phyloP scores from a whole-genome alignment of 1,140 invertebrate genomes.

The Manduca sexta region DNA sequence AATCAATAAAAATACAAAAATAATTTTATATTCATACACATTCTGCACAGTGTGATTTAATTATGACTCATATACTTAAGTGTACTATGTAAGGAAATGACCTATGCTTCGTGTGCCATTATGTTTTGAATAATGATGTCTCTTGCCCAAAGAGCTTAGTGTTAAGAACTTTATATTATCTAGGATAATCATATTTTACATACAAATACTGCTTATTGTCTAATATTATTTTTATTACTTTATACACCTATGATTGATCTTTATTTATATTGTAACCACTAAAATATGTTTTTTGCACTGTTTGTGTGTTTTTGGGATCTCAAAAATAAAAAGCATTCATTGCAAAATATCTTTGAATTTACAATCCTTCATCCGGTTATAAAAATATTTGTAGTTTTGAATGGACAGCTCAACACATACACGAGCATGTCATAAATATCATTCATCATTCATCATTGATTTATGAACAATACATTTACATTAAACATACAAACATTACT shows the following conservation, averaged over 20 bases:
- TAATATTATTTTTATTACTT: constrained; percentile 24
- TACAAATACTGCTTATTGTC: constrained; percentile 3
- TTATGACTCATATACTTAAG: constrained; percentile 8
- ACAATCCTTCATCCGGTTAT: too few species aligned
- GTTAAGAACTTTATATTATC: constrained; percentile 12
- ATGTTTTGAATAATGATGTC: constrained; percentile 22
- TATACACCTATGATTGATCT: constrained; percentile 7
- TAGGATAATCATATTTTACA: constrained; percentile 2
- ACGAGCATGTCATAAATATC: too few species aligned
- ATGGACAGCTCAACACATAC: too few species aligned
- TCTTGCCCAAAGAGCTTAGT: constrained; percentile 22
- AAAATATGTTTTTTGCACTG: constrained; percentile 45
- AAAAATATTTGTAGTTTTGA: too few species aligned
- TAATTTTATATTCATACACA: constrained; percentile 21
- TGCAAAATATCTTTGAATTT: constrained; percentile 22
- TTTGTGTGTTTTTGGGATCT: constrained; percentile 71
- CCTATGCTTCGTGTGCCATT: constrained; percentile 59
- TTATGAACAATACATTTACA: too few species aligned
- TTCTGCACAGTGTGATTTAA: constrained; percentile 38
- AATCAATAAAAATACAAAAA: constrained; percentile 40
- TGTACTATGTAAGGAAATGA: constrained; percentile 29
- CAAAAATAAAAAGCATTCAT: constrained; percentile 67
- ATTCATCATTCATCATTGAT: too few species aligned
- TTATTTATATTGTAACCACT: constrained; percentile 19
- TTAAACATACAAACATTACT: too few species aligned